These are phyloP conservation scores for Opisthograptis luteolata DNA, from an alignment of 2,888 invertebrate genomes.

Conservation along the genomic window DNA sequence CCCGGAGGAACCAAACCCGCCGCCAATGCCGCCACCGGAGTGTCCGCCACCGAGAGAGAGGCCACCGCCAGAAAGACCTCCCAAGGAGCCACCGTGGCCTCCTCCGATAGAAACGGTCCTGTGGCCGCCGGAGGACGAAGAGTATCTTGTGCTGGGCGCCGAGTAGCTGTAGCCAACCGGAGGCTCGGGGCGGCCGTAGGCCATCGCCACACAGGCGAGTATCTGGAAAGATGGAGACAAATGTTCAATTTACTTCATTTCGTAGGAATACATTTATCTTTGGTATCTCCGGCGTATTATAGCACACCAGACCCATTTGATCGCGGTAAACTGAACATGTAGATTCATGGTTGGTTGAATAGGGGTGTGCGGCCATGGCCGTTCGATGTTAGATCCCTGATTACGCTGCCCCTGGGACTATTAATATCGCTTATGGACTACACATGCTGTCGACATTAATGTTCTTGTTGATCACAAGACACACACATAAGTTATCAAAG, in stretches of 20 bases:
- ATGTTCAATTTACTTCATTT: slow-evolving; percentile 9
- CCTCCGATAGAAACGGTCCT: slow-evolving; percentile 56
- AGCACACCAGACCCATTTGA: slow-evolving; percentile 20
- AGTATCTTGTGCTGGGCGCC: slow-evolving; percentile 60
- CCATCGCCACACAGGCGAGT: slow-evolving; percentile 78
- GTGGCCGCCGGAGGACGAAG: slow-evolving; percentile 59
- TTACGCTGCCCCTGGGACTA: slow-evolving; percentile 18
- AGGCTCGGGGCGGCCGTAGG: slow-evolving; percentile 78
- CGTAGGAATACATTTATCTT: slow-evolving; percentile 8
- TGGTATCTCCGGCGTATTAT: slow-evolving; percentile 1
- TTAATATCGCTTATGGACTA: slow-evolving; percentile 18
- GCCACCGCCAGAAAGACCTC: slow-evolving; percentile 52
- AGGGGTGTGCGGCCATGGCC: slow-evolving; percentile 12
- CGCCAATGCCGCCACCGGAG: slow-evolving; percentile 52
- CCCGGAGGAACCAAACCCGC: slow-evolving; percentile 43
- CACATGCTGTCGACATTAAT: slow-evolving; percentile 5
- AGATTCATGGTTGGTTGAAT: slow-evolving; percentile 2
- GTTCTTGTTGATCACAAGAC: slow-evolving; percentile 9
- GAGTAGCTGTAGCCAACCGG: slow-evolving; percentile 80
- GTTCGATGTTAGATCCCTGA: slow-evolving; percentile 23
- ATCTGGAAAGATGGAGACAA: slow-evolving; percentile 60
- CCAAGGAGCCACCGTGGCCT: slow-evolving; percentile 34
- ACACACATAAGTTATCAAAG: slow-evolving; percentile 16
- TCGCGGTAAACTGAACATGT: slow-evolving; percentile 20
- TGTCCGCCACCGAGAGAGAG: slow-evolving; percentile 58